Evolutionary conservation across 2,888 invertebrate species (phyloP).

Genomic region (Drosophila kambysellisi): DNA sequence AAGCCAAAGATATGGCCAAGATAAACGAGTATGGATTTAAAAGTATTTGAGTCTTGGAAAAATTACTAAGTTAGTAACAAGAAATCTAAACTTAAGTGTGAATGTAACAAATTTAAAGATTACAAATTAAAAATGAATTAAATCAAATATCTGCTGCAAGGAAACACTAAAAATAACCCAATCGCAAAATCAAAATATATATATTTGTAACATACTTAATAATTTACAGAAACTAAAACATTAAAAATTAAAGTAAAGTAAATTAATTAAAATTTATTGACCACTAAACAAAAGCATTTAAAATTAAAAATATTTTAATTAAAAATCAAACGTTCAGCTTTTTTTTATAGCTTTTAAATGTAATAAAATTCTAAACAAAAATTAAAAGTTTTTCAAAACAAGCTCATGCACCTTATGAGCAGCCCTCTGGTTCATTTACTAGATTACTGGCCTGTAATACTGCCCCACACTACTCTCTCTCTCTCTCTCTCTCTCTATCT

Average conservation of each 20-base stretch:
- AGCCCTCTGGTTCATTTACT: slow-evolving; percentile 32
- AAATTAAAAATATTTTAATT: background rate
- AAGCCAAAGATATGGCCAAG: slow-evolving; percentile 57
- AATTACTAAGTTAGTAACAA: background rate
- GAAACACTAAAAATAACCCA: background rate
- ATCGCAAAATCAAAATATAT: background rate
- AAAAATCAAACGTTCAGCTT: background rate
- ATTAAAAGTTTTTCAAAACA: background rate
- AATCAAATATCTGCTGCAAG: background rate
- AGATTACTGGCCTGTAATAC: slow-evolving; percentile 30
- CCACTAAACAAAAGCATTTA: background rate
- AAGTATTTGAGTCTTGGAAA: slow-evolving; percentile 26
- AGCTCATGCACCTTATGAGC: background rate
- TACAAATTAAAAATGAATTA: background rate
- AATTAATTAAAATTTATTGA: background rate
- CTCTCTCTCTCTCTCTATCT: background rate
- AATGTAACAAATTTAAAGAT: background rate
- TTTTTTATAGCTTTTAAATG: background rate
- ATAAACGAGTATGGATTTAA: slow-evolving; percentile 53
- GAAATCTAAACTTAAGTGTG: background rate
- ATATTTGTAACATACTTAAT: background rate
- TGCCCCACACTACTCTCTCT: background rate
- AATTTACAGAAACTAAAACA: too few species aligned
- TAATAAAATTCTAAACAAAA: background rate
- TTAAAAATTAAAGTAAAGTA: background rate